Evolutionary conservation across 2,888 invertebrate genomes (phyloP), one percentile per base, ranked within the genome.

Genomic region (Rapana venosa): DNA sequence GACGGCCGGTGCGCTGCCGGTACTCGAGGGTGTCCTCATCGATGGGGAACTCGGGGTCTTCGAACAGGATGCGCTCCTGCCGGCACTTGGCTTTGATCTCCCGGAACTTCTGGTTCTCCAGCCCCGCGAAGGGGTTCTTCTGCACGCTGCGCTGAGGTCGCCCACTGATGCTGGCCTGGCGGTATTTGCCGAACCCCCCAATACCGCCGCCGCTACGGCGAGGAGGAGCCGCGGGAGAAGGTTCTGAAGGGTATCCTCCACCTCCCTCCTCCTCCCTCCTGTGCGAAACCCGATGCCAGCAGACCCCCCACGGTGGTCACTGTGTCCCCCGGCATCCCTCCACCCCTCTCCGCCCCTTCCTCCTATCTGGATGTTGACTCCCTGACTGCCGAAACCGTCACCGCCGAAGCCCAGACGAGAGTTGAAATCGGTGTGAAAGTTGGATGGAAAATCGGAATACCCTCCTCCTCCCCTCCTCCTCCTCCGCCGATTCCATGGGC

Each of bases 41-140:
- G 0, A 98, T 98, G 0, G 98, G 98, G 96, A 99, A 99, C 95
- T 98, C 98, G 0, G 98, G 98, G 96, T 99, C 99, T 95, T 99
- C 98, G 95, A 98, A 99, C 83, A 99, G 97, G 0, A 97, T 97
- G 8, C 98, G 98, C 56, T 97, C 97, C 32, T 97, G 96, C 32
- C 98, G 95, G 95, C 98, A 98, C 88, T 97, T 97, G 90, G 97
- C 97, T 77, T 97, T 94, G 94, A 99, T 98, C 97, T 98, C 98
- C 96, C 98, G 98, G 96, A 98, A 99, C 95, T 98, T 99, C 98
- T 97, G 95, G 30, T 93, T 92, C 15, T 90, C 92, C 35, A 94
- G 91, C 4, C 94, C 94, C n/a, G 94, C 89, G 79, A 95, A 95
- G 5, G 92, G 92, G 87, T 92, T 92, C 87, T 91, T 92, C n/a